Evolutionary conservation across 2,113 vertebrate genomes (phyloP), one percentile per base, ranked within the genome.

Genomic region (Phalacrocorax pelagicus): DNA sequence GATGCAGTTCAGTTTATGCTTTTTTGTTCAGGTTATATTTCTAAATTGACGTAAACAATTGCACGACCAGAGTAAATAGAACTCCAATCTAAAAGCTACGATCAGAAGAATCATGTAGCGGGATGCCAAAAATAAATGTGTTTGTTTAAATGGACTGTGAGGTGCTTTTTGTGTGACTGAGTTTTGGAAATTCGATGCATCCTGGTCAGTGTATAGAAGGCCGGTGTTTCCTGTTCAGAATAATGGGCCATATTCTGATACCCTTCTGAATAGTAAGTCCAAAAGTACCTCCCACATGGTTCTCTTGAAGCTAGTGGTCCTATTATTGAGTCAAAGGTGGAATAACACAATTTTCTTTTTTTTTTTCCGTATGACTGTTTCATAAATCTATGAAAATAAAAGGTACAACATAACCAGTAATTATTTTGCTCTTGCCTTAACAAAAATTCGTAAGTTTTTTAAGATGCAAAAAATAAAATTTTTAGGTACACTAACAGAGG

Each of bases 11-110:
- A 58, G 36, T 82, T 94, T 72, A 36, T 63, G 22, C 10, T 69
- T 83, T 86, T 89, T 92, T 84, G 52, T 94, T 86, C 73, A 54
- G 36, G 36, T 88, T 79, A 10, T 90, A 47, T 95, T 90, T 96
- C 66, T 88, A 79, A 93, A 84, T 86, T 57, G 36, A 81, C 71
- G 47, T 70, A 88, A 94, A 86, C 51, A 78, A 46, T 59, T 88
- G 21, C 22, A 20, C 75, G 40, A 72, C 30, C 63, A 30, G 72
- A 85, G 81, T 71, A 94, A 92, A 82, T 8, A 75, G 22, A 88
- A 75, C 66, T 89, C 40, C 36, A 79, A 1, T 57, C 62, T 75
- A 32, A 92, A 69, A 87, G 30, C 57, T 79, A 9, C 2, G 4
- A 34, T 92, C 83, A 65, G 72, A 71, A 75, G 83, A 94, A 49